Percentiles rank a stretch among this genome's conserved stretches.
Conservation (phyloP, 2,888 invertebrate genomes). For the Drosophila atripex region DNA sequence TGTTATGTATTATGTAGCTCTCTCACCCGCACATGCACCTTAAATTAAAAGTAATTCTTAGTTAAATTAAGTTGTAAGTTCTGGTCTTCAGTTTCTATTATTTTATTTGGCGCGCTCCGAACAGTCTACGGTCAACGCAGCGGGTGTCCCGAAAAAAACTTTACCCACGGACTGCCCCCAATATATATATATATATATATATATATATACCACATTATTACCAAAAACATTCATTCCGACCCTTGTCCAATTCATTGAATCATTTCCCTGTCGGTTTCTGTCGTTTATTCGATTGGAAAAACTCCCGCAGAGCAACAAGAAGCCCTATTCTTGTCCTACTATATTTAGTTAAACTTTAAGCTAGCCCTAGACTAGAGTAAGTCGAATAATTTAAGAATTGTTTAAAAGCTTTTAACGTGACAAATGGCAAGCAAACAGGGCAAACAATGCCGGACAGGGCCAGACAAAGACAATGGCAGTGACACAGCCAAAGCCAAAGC, state of each 20-base stretch:
- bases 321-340: conserved; percentile 7
- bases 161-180: conserved; percentile 8
- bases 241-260: conserved; percentile 23
- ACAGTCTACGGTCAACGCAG: conserved; percentile 33
- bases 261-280: conserved; percentile 34
- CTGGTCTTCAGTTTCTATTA: conserved; percentile 17
- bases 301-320: conserved; percentile 32
- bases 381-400: conserved; percentile 29
- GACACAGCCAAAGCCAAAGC: conserved; percentile 31
- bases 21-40: conserved; percentile 18
- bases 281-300: conserved; percentile 36
- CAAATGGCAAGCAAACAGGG: conserved; percentile 25
- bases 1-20: conserved; percentile 21
- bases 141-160: conserved; percentile 16
- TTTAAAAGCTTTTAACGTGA: conserved; percentile 38
- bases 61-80: conserved; percentile 23
- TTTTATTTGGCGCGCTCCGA: conserved; percentile 21
- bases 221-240: conserved; percentile 4
- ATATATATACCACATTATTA: conserved; percentile 7
- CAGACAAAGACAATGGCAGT: conserved; percentile 10
- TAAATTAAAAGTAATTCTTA: conserved; percentile 24
- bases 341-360: conserved; percentile 28
- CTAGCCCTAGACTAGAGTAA: conserved; percentile 17
- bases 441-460: conserved; percentile 10
- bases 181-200: too few relatives aligned